Evolutionary conservation across 2,797 vertebrate species (phyloP).

Genomic region (Yasuhikotakia modesta): DNA sequence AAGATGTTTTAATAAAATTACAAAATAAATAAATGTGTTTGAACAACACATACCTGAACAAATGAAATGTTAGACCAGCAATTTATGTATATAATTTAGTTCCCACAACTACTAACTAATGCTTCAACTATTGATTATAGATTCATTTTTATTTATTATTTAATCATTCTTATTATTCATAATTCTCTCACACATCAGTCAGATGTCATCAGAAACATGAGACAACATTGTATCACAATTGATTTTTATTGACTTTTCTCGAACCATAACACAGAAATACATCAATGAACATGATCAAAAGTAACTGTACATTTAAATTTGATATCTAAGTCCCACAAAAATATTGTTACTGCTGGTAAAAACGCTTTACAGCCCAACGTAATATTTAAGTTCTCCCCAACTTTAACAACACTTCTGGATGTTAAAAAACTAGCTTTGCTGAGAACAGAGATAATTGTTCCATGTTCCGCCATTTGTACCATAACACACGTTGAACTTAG

Average conservation of each 20-base stretch:
- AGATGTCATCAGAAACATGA: background rate
- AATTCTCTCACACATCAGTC: no score
- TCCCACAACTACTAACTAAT: no score
- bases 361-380: slow-evolving; percentile 75
- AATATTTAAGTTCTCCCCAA: slow-evolving; percentile 66
- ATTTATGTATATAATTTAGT: no score
- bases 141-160: no score
- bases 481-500: slow-evolving; percentile 76
- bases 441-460: slow-evolving; percentile 68
- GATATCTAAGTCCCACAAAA: slow-evolving; percentile 73
- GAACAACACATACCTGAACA: no score
- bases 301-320: slow-evolving; percentile 77
- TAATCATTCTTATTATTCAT: no score
- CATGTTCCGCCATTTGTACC: slow-evolving; percentile 71
- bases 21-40: no score
- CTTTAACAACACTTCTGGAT: slow-evolving; percentile 66
- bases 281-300: slow-evolving; percentile 83
- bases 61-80: no score
- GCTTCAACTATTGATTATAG: no score
- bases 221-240: slow-evolving; percentile 68
- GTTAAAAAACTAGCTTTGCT: slow-evolving; percentile 69
- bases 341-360: slow-evolving; percentile 80
- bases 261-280: slow-evolving; percentile 83
- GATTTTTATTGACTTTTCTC: slow-evolving; percentile 90
- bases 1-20: no score